Evolutionary conservation across 1,140 invertebrate species (phyloP).

Genomic region (Triops cancriformis): DNA sequence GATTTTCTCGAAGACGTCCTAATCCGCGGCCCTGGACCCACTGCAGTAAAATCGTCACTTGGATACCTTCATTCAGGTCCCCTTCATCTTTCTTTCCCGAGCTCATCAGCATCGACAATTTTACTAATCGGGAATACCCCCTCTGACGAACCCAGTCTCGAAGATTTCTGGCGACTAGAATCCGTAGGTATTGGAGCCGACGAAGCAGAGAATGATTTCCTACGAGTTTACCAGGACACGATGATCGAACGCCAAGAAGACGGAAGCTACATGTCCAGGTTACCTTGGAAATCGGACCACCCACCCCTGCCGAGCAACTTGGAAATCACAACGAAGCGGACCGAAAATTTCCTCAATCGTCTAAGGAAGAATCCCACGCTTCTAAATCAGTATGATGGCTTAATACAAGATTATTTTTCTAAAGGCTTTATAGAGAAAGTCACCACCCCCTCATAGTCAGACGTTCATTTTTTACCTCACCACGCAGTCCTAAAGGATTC

Average conservation of each 20-base stretch:
- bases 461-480: too few species aligned
- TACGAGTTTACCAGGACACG: not conserved
- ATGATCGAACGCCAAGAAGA: too few species aligned
- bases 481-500: too few species aligned
- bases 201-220: not conserved
- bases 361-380: too few species aligned
- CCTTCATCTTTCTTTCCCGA: not conserved
- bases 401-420: too few species aligned
- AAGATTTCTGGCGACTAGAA: not conserved
- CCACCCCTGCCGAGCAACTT: not conserved
- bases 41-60: not conserved
- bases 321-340: too few species aligned
- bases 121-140: not conserved
- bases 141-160: not conserved
- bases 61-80: not conserved
- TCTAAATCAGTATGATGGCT: too few species aligned
- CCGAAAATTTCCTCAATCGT: too few species aligned
- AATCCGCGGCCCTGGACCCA: conserved; percentile 15
- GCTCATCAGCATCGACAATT: not conserved
- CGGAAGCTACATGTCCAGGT: not conserved
- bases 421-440: too few species aligned
- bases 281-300: not conserved
- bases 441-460: too few species aligned
- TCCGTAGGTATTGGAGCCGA: not conserved
- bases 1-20: conserved; percentile 15